These are phyloP conservation scores for Oxystoma pomonae DNA, from an alignment of 2,888 invertebrate genomes.

Conservation along the genomic window DNA sequence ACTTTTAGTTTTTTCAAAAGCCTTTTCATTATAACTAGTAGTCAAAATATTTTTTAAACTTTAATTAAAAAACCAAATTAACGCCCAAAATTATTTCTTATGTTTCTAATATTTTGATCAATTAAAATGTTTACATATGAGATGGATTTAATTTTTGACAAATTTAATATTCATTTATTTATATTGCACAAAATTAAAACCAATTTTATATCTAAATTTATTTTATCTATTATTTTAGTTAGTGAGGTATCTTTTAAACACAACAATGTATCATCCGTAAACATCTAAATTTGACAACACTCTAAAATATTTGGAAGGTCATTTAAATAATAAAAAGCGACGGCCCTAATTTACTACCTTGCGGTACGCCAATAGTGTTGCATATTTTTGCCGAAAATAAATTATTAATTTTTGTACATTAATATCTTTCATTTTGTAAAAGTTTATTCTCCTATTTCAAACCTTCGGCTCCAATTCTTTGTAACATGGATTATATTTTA, in stretches of 20 bases:
- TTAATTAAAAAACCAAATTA: too few relatives aligned
- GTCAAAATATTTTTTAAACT: too few relatives aligned
- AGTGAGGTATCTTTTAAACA: background rate
- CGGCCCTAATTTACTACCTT: background rate
- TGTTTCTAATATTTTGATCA: too few relatives aligned
- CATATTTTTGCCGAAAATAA: background rate
- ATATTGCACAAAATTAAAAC: background rate
- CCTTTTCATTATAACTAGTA: too few relatives aligned
- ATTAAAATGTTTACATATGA: too few relatives aligned
- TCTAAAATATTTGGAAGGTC: background rate
- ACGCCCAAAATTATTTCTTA: too few relatives aligned
- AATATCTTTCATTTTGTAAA: background rate
- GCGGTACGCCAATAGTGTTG: background rate
- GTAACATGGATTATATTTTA: too few relatives aligned
- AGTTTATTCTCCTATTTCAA: too few relatives aligned
- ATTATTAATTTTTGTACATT: background rate
- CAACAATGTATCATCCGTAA: background rate
- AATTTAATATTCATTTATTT: too few relatives aligned
- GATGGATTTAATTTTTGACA: too few relatives aligned
- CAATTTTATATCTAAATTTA: background rate
- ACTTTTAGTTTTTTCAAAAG: too few relatives aligned
- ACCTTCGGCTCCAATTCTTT: too few relatives aligned
- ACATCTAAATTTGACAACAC: background rate
- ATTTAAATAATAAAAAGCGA: background rate
- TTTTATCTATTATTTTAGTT: background rate